A percentile compares a stretch with the other conserved stretches of the same genome.
Conservation (phyloP, 2,797 vertebrate species). For the Smutsia temminckii region DNA sequence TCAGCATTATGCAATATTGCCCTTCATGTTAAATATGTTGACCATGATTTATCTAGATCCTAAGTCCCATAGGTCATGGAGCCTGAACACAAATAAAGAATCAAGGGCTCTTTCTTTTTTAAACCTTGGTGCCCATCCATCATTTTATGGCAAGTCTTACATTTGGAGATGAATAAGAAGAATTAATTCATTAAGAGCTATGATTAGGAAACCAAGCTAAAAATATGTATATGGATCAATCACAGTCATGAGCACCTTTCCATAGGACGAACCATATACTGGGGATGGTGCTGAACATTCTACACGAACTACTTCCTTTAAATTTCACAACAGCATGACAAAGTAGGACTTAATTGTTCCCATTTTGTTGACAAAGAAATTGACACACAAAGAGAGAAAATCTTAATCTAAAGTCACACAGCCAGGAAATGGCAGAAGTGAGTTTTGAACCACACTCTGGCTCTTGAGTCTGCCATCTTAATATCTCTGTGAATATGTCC, state of each 20-base stretch:
- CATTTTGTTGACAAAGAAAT: background rate
- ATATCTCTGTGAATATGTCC: background rate
- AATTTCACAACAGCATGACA: background rate
- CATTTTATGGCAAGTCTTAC: background rate
- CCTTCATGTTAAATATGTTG: background rate
- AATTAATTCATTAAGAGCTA: background rate
- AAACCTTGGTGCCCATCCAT: background rate
- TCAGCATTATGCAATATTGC: background rate
- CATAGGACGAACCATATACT: background rate
- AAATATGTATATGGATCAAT: background rate
- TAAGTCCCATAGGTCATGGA: background rate
- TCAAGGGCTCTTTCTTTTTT: background rate
- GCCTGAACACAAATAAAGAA: background rate
- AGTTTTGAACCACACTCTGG: background rate
- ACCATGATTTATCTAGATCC: background rate
- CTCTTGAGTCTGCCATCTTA: background rate
- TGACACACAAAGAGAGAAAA: background rate
- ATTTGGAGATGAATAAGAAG: background rate
- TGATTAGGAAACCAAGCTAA: background rate
- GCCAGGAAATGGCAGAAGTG: background rate
- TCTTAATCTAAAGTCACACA: background rate
- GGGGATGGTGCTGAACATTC: accelerated
- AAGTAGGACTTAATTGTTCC: background rate
- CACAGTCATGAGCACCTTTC: background rate
- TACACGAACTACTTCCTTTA: background rate